Evolutionary conservation across 2,888 invertebrate genomes (phyloP).

Genomic region (Sialis lutaria): DNA sequence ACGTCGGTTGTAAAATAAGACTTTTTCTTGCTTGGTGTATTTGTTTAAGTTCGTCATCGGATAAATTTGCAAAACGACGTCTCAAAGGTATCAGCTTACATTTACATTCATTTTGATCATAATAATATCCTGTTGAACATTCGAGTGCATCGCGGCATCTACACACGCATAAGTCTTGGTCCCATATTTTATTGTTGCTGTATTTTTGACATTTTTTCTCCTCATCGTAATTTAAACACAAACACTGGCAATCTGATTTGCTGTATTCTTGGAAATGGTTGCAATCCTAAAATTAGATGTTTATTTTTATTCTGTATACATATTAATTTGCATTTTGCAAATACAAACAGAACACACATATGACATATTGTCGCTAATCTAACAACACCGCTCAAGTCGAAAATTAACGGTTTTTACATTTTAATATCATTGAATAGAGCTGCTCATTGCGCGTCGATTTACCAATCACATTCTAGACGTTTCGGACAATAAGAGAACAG

Average conservation of each 20-base stretch:
- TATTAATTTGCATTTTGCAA: too few species aligned
- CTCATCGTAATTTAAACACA: slow-evolving; percentile 40
- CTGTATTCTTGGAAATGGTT: slow-evolving; percentile 37
- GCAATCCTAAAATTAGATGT: slow-evolving; percentile 29
- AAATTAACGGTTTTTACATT: too few species aligned
- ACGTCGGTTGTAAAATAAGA: background rate
- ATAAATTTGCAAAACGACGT: slow-evolving; percentile 11
- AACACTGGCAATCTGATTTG: slow-evolving; percentile 37
- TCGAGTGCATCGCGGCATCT: slow-evolving; percentile 32
- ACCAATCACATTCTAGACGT: too few species aligned
- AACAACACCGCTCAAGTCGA: too few species aligned
- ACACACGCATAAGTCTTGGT: slow-evolving; percentile 38
- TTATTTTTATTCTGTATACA: background rate
- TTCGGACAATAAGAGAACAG: too few species aligned
- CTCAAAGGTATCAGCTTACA: slow-evolving; percentile 22
- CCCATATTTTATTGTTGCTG: slow-evolving; percentile 37
- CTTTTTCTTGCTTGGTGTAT: slow-evolving; percentile 1
- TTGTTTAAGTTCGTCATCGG: background rate
- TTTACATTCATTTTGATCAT: slow-evolving; percentile 37
- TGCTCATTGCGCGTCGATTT: too few species aligned
- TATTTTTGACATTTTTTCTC: slow-evolving; percentile 36
- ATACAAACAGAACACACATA: too few species aligned
- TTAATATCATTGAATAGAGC: too few species aligned
- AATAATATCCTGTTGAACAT: slow-evolving; percentile 42
- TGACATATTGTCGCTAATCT: too few species aligned